These are phyloP conservation scores for Trichonephila clavata DNA, from an alignment of 1,140 invertebrate genomes.

Conservation along the genomic window DNA sequence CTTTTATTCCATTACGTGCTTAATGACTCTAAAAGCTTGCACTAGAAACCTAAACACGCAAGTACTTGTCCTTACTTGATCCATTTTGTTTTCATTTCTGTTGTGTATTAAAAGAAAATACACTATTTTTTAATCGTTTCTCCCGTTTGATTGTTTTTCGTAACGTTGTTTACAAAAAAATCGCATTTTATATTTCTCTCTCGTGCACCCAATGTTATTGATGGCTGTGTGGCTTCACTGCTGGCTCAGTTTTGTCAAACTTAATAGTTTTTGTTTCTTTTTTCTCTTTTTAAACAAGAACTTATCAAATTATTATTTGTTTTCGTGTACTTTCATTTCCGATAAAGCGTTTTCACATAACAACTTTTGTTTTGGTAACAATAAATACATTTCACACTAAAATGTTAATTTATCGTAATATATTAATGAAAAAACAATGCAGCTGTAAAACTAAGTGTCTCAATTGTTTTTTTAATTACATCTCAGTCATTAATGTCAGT, in stretches of 20 bases:
- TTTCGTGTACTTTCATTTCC: constrained; percentile 3
- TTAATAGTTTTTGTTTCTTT: constrained; percentile 31
- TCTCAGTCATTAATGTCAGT: no score
- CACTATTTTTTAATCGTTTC: constrained; percentile 57
- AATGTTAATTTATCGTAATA: neutral
- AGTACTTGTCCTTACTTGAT: constrained; percentile 31
- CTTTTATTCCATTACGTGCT: constrained; percentile 75
- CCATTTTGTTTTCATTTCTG: constrained; percentile 38
- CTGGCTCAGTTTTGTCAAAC: constrained; percentile 37
- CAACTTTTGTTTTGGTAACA: neutral
- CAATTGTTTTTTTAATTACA: no score
- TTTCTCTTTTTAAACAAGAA: neutral
- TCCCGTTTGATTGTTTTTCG: constrained; percentile 64
- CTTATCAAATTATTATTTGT: neutral
- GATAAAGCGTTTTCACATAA: constrained; percentile 8
- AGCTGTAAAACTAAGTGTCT: no score
- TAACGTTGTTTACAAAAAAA: constrained; percentile 37
- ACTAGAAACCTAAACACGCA: constrained; percentile 57
- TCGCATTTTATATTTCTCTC: constrained; percentile 60
- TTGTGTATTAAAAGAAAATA: constrained; percentile 45
- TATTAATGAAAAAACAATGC: no score
- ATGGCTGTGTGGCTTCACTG: neutral
- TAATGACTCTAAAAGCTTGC: constrained; percentile 69
- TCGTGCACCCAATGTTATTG: constrained; percentile 37
- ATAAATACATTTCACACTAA: neutral